Evolutionary conservation across 1,140 invertebrate genomes (phyloP).

Genomic region (Andrena cerasifolii): DNA sequence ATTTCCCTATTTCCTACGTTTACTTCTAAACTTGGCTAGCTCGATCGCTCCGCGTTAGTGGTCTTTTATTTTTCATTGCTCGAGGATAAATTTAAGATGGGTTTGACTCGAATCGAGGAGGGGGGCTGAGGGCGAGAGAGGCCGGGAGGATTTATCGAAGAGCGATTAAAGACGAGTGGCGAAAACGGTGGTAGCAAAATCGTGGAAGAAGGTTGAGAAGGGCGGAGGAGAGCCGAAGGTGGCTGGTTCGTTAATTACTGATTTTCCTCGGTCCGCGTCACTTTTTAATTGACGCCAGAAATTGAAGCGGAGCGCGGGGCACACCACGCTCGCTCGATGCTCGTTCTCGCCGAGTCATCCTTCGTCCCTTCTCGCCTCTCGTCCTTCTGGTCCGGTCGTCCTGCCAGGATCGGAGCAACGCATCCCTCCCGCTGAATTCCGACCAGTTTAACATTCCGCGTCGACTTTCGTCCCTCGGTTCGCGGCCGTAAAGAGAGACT

Average conservation of each 20-base stretch:
- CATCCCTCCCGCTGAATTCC: slow-evolving; percentile 20
- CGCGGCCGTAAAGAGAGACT: too few species aligned
- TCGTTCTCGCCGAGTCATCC: slow-evolving; percentile 77
- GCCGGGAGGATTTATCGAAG: slow-evolving; percentile 40
- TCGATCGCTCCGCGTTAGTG: background rate
- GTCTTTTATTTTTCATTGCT: background rate
- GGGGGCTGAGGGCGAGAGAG: background rate
- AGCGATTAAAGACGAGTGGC: slow-evolving; percentile 58
- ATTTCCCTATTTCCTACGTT: background rate
- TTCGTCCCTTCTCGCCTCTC: slow-evolving; percentile 41
- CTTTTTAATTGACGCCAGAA: slow-evolving; percentile 83
- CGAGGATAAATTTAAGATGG: background rate
- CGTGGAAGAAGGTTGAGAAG: slow-evolving; percentile 29
- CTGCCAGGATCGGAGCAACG: slow-evolving; percentile 56
- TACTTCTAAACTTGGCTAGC: background rate
- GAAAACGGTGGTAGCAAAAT: slow-evolving; percentile 59
- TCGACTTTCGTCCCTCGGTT: too few species aligned
- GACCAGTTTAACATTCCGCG: background rate
- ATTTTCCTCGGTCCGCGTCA: slow-evolving; percentile 82
- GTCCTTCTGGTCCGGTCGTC: slow-evolving; percentile 61
- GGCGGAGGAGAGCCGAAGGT: slow-evolving; percentile 31
- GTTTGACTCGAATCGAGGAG: background rate
- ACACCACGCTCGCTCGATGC: slow-evolving; percentile 50
- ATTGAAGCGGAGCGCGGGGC: slow-evolving; percentile 75
- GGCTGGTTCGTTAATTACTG: slow-evolving; percentile 79